These are phyloP conservation scores for Procavia capensis DNA, from an alignment of 2,113 vertebrate genomes.

Conservation along the genomic window DNA sequence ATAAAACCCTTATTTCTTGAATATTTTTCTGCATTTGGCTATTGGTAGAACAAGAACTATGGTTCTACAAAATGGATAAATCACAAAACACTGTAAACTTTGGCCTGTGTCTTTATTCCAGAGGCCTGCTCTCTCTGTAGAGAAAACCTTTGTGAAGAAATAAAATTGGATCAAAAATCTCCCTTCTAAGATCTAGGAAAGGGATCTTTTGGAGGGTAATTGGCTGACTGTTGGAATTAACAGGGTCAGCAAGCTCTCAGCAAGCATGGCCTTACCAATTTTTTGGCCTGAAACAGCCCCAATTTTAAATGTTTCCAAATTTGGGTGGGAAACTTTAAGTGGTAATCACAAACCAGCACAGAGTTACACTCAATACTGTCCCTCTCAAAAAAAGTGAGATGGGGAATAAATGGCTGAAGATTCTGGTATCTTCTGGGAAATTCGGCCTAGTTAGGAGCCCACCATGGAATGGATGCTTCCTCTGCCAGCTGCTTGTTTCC, in stretches of 20 bases:
- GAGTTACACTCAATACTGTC: not conserved
- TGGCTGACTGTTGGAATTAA: not conserved
- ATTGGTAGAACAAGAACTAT: not conserved
- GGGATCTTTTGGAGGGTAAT: not conserved
- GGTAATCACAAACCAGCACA: not conserved
- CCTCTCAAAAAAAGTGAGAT: not conserved
- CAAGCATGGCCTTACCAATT: rapidly evolving
- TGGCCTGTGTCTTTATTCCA: not conserved
- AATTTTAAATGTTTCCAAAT: not conserved
- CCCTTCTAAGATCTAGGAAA: not conserved
- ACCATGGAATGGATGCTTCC: not conserved
- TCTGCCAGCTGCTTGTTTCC: constrained; percentile 53
- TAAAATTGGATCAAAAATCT: not conserved
- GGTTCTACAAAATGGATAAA: not conserved
- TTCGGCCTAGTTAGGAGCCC: not conserved
- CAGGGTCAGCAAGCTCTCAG: not conserved
- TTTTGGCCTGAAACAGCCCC: too few species aligned
- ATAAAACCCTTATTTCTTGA: not conserved
- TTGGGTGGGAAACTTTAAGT: not conserved
- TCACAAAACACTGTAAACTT: not conserved
- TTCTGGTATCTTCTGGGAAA: not conserved
- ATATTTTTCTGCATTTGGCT: not conserved
- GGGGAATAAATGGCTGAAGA: not conserved
- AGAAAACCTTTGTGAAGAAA: not conserved
- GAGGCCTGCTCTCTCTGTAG: not conserved